Percentiles rank a stretch among this genome's conserved stretches.
Conservation (phyloP, 1,140 invertebrate species). For the Halesus radiatus region DNA sequence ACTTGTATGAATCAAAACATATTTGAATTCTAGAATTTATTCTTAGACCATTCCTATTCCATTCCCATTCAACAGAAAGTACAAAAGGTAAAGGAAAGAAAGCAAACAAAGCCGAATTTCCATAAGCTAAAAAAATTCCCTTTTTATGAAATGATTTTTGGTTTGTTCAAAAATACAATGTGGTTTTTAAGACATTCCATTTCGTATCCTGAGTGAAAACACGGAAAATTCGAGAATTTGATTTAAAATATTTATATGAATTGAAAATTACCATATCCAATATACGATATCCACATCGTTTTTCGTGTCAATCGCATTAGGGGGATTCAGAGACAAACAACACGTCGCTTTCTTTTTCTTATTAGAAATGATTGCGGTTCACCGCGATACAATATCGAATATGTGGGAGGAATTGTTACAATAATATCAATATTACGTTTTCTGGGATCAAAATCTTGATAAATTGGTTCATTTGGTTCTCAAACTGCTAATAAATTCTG, state of each 20-base stretch:
- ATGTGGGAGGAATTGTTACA: no score
- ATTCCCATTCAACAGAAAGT: slow-evolving; percentile 45
- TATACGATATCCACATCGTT: slow-evolving; percentile 29
- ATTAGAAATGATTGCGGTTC: background rate
- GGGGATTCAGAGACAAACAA: slow-evolving; percentile 10
- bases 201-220: slow-evolving; percentile 41
- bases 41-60: background rate
- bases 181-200: slow-evolving; percentile 36
- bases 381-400: no score
- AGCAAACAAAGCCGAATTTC: slow-evolving; percentile 57
- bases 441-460: no score
- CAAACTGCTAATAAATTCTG: no score
- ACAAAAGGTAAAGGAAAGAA: slow-evolving; percentile 47
- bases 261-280: slow-evolving; percentile 50
- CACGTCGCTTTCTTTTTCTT: slow-evolving; percentile 12
- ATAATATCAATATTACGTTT: no score
- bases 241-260: slow-evolving; percentile 51
- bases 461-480: no score
- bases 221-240: slow-evolving; percentile 45
- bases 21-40: slow-evolving; percentile 13
- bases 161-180: slow-evolving; percentile 32
- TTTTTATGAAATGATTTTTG: slow-evolving; percentile 56
- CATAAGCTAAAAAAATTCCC: slow-evolving; percentile 55
- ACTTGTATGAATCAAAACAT: slow-evolving; percentile 44
- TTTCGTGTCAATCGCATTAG: slow-evolving; percentile 24